Conservation (phyloP, 1,140 invertebrate species). For the Linepithema humile region DNA sequence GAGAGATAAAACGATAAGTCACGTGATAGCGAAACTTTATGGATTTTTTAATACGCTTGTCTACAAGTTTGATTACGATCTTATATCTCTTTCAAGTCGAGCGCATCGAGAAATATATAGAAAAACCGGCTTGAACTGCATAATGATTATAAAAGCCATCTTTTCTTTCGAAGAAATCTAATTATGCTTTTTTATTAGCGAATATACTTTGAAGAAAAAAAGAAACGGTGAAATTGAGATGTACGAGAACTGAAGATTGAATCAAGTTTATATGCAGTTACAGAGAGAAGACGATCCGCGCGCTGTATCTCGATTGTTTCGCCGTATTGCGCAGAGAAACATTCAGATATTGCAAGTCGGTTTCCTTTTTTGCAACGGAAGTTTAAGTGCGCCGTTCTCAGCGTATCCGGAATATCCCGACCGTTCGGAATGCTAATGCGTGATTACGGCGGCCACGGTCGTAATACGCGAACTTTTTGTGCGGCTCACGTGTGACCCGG, state of each 20-base stretch:
- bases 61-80: not conserved
- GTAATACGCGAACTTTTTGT: conserved; percentile 80
- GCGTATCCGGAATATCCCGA: conserved; percentile 44
- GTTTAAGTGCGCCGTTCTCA: conserved; percentile 61
- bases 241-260: not conserved
- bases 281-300: not conserved
- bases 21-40: not conserved
- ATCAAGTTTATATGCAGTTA: not conserved
- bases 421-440: conserved; percentile 82
- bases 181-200: no score
- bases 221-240: not conserved
- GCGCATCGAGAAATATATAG: not conserved
- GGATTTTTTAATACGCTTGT: not conserved
- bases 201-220: not conserved
- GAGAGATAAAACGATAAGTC: conserved; percentile 4
- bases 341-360: conserved; percentile 18
- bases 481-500: conserved; percentile 77
- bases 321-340: not conserved
- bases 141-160: not conserved
- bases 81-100: not conserved
- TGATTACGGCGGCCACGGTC: conserved; percentile 76
- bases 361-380: conserved; percentile 44
- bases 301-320: not conserved
- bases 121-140: not conserved
- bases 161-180: no score